Evolutionary conservation across 1,140 invertebrate species (phyloP), one percentile per base, ranked within the genome.

Genomic region (Neodiprion lecontei): DNA sequence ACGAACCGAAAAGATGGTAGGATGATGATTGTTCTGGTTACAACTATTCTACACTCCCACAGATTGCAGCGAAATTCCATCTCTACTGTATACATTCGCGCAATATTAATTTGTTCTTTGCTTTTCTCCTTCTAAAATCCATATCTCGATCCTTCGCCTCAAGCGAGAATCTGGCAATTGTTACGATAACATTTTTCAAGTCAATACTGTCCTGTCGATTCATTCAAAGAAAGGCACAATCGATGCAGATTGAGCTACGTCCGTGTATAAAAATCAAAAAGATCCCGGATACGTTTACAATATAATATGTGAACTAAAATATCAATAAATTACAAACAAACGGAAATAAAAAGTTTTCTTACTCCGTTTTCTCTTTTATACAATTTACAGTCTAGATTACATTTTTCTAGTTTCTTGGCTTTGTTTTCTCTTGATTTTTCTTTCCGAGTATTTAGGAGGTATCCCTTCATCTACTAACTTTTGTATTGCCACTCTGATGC

Each of bases 311-410:
- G 67, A 78, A 79, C 74, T 79, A 78, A 77, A 77, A 14, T 81
- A 81, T 78, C 73, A 82, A 84, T 84, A 82, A 85, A 83, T 40
- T 83, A 83, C 72, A 80, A 83, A 73, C 76, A 76, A 40, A 80
- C 68, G 75, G 73, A 67, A 72, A 78, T 79, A 76, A 69, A 78
- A 79, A 72, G 49, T 70, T 79, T 81, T 77, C 28, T 40, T 40
- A 40, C 28, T 40, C 28, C 28, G 28, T 40, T 40, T 40, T 40
- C 28, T 40, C 28, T 40, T 40, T 40, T 40, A 40, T 79, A 75
- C 69, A 81, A 76, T 82, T 72, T 82, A 84, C 80, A 83, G 75
- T 80, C 75, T 69, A 76, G 78, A 76, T 76, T 67, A 40, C 71
- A 75, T 73, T 68, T 75, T 61, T 50, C 48, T 72, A n/a, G 10